Base-by-base conservation (phyloP, 2,888 invertebrate species). In the Odontothrips loti region DNA sequence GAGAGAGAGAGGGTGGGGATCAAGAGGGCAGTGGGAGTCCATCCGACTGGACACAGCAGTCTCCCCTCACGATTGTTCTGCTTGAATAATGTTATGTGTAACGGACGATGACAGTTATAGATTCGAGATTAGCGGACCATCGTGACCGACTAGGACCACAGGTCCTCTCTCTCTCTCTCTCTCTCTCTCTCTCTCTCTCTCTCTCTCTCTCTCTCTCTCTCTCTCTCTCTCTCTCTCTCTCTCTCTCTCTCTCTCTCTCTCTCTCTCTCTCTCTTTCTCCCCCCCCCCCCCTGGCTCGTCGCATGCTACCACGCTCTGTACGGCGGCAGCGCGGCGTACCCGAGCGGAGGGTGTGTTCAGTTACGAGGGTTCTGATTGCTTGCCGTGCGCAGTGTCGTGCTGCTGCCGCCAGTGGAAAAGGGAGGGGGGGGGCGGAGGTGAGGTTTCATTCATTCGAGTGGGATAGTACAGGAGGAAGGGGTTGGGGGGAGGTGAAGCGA, bases 21-120 rank as follows among this genome's bases (percentile, higher is more conserved):
- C 34, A 43, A 43, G 34, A 43, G 34, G 34, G 34, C 34, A 43
- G 34, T 43, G 34, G 34, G 34, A 43, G 34, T 43, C 34, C 34
- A 43, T 43, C 34, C 34, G 34, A 43, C 34, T 12, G 58, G 58
- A 20, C 4, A 58, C 4, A 58, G 58, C 20, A 17, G 58, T 20
- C 58, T 58, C 58, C 11, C 68, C 68, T 75, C 68, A 75, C 68
- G 68, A 75, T 75, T 75, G 68, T 75, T 75, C 68, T 75, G 68
- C 68, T 75, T 75, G 68, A 75, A 75, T 75, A 75, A 75, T 75
- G 68, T 75, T 75, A 75, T 75, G 68, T 75, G 68, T 75, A 75
- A 75, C 68, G 68, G 68, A 75, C 68, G 68, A 75, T 75, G 68
- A 75, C 68, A 75, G 68, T 75, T 75, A 75, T 75, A 75, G 68